Evolutionary conservation across 2,113 vertebrate species (phyloP).

Genomic region (Chunga burmeisteri): DNA sequence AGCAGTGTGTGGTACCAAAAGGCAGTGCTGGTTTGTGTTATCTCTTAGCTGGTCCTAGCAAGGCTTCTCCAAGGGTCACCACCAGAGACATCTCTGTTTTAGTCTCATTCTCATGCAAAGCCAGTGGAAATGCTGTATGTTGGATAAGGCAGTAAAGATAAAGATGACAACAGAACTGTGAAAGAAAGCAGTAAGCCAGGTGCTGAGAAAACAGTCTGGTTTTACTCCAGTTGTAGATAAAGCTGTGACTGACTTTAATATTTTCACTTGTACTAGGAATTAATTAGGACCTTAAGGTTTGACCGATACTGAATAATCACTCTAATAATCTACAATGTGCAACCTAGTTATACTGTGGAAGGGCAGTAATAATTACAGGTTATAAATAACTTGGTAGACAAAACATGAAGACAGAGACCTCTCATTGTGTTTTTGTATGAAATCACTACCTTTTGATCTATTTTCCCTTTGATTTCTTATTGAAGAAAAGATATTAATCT

Average conservation of each 20-base stretch:
- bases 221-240: constrained; percentile 4
- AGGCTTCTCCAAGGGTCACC: background rate
- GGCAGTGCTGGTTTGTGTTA: background rate
- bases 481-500: constrained; percentile 30
- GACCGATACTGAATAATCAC: background rate
- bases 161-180: background rate
- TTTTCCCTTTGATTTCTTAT: constrained; percentile 15
- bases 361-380: background rate
- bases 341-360: background rate
- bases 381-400: constrained; percentile 34
- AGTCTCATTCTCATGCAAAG: background rate
- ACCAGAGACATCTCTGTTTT: background rate
- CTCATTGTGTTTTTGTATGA: constrained; percentile 14
- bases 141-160: background rate
- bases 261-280: constrained; percentile 7
- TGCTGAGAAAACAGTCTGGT: background rate
- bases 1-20: background rate
- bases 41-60: background rate
- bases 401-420: background rate
- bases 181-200: constrained; percentile 20
- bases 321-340: background rate
- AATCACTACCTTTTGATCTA: constrained; percentile 1
- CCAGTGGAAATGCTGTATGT: background rate
- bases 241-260: background rate
- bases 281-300: constrained; percentile 5